These are phyloP conservation scores for Xanthia togata DNA, from an alignment of 2,888 invertebrate genomes.

Conservation along the genomic window DNA sequence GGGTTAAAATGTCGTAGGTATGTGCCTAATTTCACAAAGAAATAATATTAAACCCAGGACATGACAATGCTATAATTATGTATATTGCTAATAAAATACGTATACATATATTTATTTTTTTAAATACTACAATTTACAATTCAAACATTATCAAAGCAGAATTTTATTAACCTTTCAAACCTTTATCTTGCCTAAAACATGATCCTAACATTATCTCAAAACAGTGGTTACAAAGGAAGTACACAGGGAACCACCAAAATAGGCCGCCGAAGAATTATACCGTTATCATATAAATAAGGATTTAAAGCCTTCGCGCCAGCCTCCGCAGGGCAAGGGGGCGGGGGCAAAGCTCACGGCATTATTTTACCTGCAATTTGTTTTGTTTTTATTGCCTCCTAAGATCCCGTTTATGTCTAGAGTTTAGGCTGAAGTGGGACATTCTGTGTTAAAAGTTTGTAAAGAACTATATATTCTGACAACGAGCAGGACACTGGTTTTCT, in stretches of 20 bases:
- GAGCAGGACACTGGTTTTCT: background rate
- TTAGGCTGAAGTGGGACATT: conserved; percentile 41
- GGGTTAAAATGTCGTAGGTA: background rate
- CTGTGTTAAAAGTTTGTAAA: conserved; percentile 2
- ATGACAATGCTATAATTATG: background rate
- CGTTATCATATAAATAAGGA: conserved; percentile 89
- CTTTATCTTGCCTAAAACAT: conserved; percentile 50
- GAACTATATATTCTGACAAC: background rate
- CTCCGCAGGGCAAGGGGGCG: conserved; percentile 5
- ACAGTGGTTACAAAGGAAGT: conserved; percentile 50
- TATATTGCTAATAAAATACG: too few relatives aligned
- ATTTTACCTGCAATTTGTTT: conserved; percentile 87
- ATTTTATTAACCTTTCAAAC: conserved; percentile 31
- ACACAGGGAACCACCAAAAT: conserved; percentile 56
- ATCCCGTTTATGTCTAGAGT: conserved; percentile 47
- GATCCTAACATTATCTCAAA: conserved; percentile 50
- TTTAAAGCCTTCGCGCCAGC: conserved; percentile 79
- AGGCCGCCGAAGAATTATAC: conserved; percentile 80
- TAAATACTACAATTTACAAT: background rate
- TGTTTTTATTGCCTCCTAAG: conserved; percentile 81
- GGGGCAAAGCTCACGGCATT: conserved; percentile 78
- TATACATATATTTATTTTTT: too few relatives aligned
- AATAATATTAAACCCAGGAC: background rate
- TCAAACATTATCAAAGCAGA: conserved; percentile 2
- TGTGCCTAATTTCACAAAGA: background rate